Percentiles rank a stretch among this genome's conserved stretches.
phyloP scores from a whole-genome alignment of 2,113 vertebrate genomes.

The Macaca mulatta region DNA sequence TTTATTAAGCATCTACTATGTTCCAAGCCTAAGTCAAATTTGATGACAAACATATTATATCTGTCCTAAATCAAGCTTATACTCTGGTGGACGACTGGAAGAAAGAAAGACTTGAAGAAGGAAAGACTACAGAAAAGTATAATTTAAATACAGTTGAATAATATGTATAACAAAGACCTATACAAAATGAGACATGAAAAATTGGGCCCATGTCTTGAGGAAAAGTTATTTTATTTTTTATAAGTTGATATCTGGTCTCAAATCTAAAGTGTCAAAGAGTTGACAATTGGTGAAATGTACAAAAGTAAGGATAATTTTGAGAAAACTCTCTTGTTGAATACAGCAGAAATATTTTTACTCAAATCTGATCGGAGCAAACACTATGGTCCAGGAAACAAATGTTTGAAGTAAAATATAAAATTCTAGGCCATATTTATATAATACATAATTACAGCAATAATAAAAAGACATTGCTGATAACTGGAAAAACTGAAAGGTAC shows the following conservation, averaged over 20 bases:
- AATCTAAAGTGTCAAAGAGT: not conserved
- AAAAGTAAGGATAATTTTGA: not conserved
- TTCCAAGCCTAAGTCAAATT: not conserved
- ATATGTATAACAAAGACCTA: not conserved
- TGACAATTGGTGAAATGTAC: not conserved
- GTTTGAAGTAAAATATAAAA: not conserved
- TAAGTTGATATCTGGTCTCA: not conserved
- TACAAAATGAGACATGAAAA: not conserved
- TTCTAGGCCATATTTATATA: not conserved
- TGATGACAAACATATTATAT: not conserved
- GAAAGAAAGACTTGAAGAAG: not conserved
- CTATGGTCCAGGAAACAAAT: not conserved
- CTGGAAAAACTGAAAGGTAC: not conserved
- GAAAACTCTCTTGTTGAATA: not conserved
- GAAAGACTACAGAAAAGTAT: not conserved
- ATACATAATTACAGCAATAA: not conserved
- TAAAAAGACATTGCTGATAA: not conserved
- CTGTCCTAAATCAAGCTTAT: not conserved
- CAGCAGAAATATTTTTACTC: not conserved
- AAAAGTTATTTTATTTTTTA: not conserved
- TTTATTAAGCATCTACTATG: not conserved
- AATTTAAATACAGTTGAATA: not conserved
- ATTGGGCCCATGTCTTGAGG: not conserved
- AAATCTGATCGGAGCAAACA: not conserved
- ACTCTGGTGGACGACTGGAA: not conserved